phyloP scores from a whole-genome alignment of 2,888 invertebrate species.

The Chorisops tibialis region DNA sequence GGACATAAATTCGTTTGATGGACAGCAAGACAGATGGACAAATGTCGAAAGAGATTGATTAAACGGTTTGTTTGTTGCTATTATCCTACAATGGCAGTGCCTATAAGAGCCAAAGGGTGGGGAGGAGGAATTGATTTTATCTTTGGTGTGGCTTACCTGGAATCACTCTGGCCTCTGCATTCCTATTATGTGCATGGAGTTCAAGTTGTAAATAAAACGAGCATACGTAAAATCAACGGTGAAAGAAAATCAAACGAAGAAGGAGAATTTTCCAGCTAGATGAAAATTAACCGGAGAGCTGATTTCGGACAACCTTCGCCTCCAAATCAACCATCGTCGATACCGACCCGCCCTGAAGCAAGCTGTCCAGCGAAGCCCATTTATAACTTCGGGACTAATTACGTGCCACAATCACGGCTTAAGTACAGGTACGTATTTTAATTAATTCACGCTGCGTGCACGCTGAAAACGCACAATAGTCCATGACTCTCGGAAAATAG shows the following conservation, averaged over 20 bases:
- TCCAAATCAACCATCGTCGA: no score
- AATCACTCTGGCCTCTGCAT: no score
- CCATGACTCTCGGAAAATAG: conserved; percentile 28
- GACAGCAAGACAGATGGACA: conserved; percentile 34
- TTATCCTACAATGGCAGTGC: not conserved
- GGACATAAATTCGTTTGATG: conserved; percentile 30
- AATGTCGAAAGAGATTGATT: conserved; percentile 33
- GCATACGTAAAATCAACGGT: no score
- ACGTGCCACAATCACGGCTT: not conserved
- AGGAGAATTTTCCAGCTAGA: no score
- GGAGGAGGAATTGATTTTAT: no score
- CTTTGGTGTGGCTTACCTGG: no score
- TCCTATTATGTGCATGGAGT: no score
- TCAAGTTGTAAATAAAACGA: no score
- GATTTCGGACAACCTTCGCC: not conserved
- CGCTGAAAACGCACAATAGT: conserved; percentile 8
- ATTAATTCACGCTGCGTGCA: conserved; percentile 31
- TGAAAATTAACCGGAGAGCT: no score
- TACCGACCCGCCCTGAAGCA: not conserved
- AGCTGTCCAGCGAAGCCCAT: not conserved
- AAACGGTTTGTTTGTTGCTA: conserved; percentile 19
- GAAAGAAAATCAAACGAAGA: no score
- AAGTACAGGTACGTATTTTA: conserved; percentile 30
- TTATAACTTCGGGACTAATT: not conserved
- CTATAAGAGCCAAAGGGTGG: no score